These are phyloP conservation scores for Coptodon bakossiorum DNA, from an alignment of 2,113 vertebrate genomes.

Conservation along the genomic window DNA sequence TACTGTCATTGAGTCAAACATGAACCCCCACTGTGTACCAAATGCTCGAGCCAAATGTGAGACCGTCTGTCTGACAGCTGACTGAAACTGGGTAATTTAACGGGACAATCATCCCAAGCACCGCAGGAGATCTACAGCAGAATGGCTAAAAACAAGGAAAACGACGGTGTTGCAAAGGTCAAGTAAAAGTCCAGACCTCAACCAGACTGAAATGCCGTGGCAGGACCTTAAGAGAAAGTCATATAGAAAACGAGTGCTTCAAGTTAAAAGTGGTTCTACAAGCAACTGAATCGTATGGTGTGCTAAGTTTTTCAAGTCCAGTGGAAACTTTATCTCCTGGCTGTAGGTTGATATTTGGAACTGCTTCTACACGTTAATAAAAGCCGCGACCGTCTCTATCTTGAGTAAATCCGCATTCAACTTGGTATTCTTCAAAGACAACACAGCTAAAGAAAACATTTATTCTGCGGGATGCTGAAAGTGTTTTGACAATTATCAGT, in stretches of 20 bases:
- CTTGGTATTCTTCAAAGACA: neutral
- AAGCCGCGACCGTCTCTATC: rapidly evolving
- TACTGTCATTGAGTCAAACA: neutral
- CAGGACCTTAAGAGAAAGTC: neutral
- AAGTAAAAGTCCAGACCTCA: neutral
- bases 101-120: neutral
- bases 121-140: neutral
- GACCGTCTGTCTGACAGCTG: neutral
- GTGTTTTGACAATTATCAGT: neutral
- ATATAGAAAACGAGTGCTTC: neutral
- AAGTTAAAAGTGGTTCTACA: neutral
- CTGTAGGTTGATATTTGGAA: neutral
- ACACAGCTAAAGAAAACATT: neutral
- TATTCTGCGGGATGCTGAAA: neutral
- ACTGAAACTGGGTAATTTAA: neutral
- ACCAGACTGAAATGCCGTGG: neutral
- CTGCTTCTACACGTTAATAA: neutral
- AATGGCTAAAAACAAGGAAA: neutral
- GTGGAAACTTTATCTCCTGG: neutral
- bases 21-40: neutral
- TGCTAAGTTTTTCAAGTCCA: neutral
- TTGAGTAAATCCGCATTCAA: neutral
- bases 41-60: neutral
- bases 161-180: neutral
- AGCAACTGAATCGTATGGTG: neutral